Base-by-base conservation (phyloP, 2,888 invertebrate genomes). In the Cistogaster globosa region DNA sequence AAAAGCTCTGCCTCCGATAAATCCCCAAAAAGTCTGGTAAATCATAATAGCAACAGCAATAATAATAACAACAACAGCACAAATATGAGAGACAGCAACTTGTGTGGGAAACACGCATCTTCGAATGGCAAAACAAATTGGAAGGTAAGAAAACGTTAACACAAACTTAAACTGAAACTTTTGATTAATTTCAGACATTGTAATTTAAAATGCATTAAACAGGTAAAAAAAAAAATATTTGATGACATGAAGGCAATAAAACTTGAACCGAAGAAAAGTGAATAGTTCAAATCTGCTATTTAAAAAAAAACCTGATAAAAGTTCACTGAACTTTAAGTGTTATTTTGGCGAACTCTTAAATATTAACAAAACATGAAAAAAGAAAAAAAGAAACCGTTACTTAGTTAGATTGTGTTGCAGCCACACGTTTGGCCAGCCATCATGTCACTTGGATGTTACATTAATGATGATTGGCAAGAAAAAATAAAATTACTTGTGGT, bases 61-160 rank as follows among this genome's bases (percentile, higher is more conserved):
- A 88, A 80, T 69, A 88, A 87, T 57, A 88, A 88, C 77, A 88
- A 88, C 62, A 87, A 87, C 82, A 88, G 87, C 83, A 87, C 72
- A 81, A 88, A 84, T 84, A 87, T 88, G 83, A 88, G 90, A 86
- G 91, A 90, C 87, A 91, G 91, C 87, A 90, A 89, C 81, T 88
- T 89, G 62, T 90, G 90, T 77, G 89, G 88, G 48, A 90, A 91
- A 88, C 88, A 92, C 88, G 88, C 89, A 87, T 78, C 85, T 55
- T 78, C 87, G 81, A 81, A 90, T 87, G 90, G 91, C 86, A 92
- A 92, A 89, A 87, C 90, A 83, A 92, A 92, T 89, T 92, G 92
- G 91, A 92, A 92, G 89, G 89, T 90, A 88, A 90, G 69, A n/a
- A 60, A 72, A 38, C 22, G n/a, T 26, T 18, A 63, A 22, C 18